A percentile compares a stretch with the other conserved stretches of the same genome.
Conservation (phyloP, 2,888 invertebrate species). For the Drosophila aldrichi region DNA sequence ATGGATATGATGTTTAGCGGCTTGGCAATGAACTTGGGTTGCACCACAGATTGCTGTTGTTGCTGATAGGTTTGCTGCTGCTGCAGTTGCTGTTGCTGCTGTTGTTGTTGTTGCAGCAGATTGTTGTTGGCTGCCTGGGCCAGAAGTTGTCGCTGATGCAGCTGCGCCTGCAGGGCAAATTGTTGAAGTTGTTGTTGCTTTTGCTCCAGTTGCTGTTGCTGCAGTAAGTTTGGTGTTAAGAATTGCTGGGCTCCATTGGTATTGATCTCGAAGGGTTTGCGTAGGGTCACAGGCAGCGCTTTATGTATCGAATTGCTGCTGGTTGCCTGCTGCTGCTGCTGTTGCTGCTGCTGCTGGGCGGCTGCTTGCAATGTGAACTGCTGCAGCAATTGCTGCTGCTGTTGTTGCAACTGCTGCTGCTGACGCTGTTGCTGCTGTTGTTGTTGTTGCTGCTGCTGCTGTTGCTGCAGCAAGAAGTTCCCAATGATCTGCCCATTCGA, state of each 20-base stretch:
- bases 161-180: constrained; percentile 72
- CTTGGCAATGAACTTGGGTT: constrained; percentile 82
- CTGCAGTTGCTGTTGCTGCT: constrained; percentile 48
- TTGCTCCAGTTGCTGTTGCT: constrained; percentile 56
- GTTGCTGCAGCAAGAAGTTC: constrained; percentile 81
- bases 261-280: constrained; percentile 73
- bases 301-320: constrained; percentile 64
- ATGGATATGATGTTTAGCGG: constrained; percentile 83
- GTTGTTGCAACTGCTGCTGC: constrained; percentile 66
- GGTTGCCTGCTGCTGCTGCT: constrained; percentile 65
- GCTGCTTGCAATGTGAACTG: constrained; percentile 66
- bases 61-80: constrained; percentile 59
- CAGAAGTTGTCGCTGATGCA: constrained; percentile 73
- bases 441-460: constrained; percentile 68
- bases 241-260: constrained; percentile 79
- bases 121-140: constrained; percentile 76
- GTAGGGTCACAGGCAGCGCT: constrained; percentile 70
- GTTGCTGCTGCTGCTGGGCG: constrained; percentile 46
- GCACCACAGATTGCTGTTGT: constrained; percentile 49
- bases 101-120: constrained; percentile 60
- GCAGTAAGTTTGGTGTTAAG: constrained; percentile 59
- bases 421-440: constrained; percentile 63
- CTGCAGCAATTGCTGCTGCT: constrained; percentile 52
- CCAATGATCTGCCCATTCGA: constrained; percentile 84
- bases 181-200: constrained; percentile 80